Percentiles rank a stretch among this genome's conserved stretches.
Evolutionary conservation across 2,113 vertebrate species (phyloP).

Genomic region (Dipodomys merriami): DNA sequence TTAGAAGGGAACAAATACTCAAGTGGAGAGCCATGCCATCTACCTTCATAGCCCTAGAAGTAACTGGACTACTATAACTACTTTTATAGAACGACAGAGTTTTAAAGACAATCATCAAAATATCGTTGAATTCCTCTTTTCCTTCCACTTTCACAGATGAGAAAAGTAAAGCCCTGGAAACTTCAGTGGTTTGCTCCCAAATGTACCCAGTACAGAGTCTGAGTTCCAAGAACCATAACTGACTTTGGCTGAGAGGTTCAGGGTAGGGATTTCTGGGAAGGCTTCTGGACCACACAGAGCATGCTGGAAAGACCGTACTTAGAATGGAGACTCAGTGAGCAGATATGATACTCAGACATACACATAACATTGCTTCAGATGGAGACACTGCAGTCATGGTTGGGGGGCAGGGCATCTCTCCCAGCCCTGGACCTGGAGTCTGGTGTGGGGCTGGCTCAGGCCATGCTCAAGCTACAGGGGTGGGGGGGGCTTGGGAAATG

Average conservation of each 20-base stretch:
- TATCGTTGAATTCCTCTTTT: background rate
- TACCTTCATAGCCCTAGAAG: no score
- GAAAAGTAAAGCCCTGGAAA: background rate
- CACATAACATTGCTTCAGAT: no score
- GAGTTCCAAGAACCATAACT: background rate
- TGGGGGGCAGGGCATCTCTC: no score
- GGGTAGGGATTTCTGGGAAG: background rate
- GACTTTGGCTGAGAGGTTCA: background rate
- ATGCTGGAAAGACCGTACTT: background rate
- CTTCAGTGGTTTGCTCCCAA: background rate
- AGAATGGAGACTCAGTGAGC: background rate
- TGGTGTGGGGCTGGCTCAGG: background rate
- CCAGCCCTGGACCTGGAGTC: background rate
- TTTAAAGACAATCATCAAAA: background rate
- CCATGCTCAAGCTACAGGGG: background rate
- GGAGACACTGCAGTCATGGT: background rate
- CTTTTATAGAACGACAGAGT: background rate
- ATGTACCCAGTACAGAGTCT: background rate
- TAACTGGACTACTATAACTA: background rate
- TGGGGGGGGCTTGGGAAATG: background rate
- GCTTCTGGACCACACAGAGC: background rate
- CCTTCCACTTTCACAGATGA: background rate
- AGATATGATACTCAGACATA: background rate
- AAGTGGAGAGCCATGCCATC: background rate
- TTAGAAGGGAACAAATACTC: background rate